Base-by-base conservation (phyloP, 2,113 vertebrate genomes). In the Mixornis gularis region DNA sequence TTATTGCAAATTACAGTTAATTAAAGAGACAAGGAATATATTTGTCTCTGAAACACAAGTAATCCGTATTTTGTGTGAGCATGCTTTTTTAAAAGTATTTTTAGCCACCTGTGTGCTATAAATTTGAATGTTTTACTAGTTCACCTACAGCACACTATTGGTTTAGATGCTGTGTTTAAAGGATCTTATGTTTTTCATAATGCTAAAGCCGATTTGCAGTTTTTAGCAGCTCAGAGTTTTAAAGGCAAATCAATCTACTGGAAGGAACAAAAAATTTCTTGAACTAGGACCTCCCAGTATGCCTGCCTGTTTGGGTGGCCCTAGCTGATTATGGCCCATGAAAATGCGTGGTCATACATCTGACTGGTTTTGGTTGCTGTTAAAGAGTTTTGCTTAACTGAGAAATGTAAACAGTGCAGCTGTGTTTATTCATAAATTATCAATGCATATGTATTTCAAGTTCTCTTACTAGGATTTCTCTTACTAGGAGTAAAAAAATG, bases 401-500 rank as follows among this genome's bases (percentile, higher is more conserved):
- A 68, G 62, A 85, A 79, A 85, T 85, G 66, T 73, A 73, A 87
- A 72, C 69, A 53, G 24, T 44, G 8, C 63, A 44, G 15, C 51
- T 77, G 25, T 68, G 40, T 92, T 92, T 95, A 87, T 96, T 95
- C 74, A 89, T 87, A 66, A 89, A 66, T 89, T 85, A 63, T 89
- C 78, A 94, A 92, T 94, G 52, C 74, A 17, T 79, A 51, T 81
- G 56, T 92, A 84, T 95, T 93, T 89, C 55, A 59, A 38, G 24
- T 70, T 93, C 43, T 69, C 15, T 59, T 73, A 26, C 40, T 77
- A 14, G 21, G 17, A 8, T 77, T 65, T 91, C 46, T 81, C n/a
- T n/a, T n/a, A n/a, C n/a, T n/a, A n/a, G n/a, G n/a, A n/a, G 16
- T 79, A 30, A 63, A 87, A 86, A 91, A 85, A 20, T 36, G 13